phyloP scores from a whole-genome alignment of 2,113 vertebrate species.

The Nesoenas mayeri region DNA sequence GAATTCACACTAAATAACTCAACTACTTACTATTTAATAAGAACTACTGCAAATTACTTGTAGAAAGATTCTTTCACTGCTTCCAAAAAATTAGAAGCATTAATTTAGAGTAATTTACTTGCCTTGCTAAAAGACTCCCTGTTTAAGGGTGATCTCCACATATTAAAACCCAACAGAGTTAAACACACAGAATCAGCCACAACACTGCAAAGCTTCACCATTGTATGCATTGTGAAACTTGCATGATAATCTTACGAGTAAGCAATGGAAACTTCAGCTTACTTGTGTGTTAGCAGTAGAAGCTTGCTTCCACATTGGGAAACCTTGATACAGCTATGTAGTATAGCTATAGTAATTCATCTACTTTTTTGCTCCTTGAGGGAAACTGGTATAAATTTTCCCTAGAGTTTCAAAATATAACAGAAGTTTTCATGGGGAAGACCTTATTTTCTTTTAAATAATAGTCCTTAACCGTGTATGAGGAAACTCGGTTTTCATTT shows the following conservation, averaged over 20 bases:
- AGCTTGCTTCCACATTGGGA: neutral
- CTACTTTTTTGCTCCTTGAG: neutral
- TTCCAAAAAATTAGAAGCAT: neutral
- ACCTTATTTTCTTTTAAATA: neutral
- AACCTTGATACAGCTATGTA: neutral
- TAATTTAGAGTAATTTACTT: neutral
- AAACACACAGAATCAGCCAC: neutral
- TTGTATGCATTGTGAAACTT: neutral
- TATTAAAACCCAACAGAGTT: neutral
- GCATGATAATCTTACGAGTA: neutral
- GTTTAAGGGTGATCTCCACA: neutral
- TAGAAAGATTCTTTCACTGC: neutral
- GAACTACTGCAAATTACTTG: neutral
- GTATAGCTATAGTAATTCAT: neutral
- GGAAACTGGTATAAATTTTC: neutral
- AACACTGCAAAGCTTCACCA: neutral
- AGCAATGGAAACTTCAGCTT: neutral
- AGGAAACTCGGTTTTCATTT: neutral
- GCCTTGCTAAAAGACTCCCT: neutral
- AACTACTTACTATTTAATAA: neutral
- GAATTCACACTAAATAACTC: neutral
- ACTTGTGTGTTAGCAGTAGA: neutral
- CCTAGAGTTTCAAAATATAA: neutral
- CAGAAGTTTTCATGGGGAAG: neutral
- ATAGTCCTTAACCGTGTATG: neutral